Conservation (phyloP, 2,113 vertebrate species). For the Megalops atlanticus region DNA sequence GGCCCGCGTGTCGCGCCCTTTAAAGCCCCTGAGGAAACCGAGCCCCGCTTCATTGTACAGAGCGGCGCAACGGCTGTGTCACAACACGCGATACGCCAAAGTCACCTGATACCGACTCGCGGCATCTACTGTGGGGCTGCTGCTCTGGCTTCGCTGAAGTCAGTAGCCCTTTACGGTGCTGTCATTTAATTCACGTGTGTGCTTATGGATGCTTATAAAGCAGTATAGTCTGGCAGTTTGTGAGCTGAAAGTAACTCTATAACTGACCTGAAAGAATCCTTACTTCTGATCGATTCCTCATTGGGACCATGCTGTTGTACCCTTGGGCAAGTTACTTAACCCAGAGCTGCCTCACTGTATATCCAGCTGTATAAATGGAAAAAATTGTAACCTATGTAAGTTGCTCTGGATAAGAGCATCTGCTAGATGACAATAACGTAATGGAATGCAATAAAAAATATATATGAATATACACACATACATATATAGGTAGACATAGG, state of each 20-base stretch:
- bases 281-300: too few relatives aligned
- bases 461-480: too few relatives aligned
- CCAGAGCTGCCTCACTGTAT: too few relatives aligned
- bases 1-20: constrained; percentile 40
- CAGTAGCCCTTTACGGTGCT: background rate
- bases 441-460: too few relatives aligned
- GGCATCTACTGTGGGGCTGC: background rate
- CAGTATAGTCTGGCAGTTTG: background rate
- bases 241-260: background rate
- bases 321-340: too few relatives aligned
- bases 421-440: too few relatives aligned
- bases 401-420: too few relatives aligned
- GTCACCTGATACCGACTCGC: constrained; percentile 45
- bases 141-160: background rate
- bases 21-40: constrained; percentile 41
- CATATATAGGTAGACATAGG: too few relatives aligned
- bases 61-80: constrained; percentile 36
- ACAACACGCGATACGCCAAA: constrained; percentile 45
- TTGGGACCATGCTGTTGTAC: too few relatives aligned
- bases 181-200: background rate
- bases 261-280: background rate
- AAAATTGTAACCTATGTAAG: too few relatives aligned
- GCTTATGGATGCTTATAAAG: background rate
- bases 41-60: constrained; percentile 44
- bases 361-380: too few relatives aligned